A percentile compares a stretch with the other conserved stretches of the same genome.
Conservation (phyloP, 2,797 vertebrate species). For the Sebastes steindachneri region DNA sequence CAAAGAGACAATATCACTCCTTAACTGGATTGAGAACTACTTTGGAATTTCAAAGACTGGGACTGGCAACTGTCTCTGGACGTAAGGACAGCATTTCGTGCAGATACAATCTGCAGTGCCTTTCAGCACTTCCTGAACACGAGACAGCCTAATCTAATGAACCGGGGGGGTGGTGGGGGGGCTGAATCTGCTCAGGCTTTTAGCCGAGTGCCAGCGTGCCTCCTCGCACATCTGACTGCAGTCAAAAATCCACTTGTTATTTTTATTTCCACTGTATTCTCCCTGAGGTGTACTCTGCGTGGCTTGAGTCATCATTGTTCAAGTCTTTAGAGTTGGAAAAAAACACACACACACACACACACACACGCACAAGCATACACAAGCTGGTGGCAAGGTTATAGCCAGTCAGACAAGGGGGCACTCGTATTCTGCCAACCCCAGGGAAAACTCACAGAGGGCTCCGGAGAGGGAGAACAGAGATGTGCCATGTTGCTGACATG, state of each 20-base stretch:
- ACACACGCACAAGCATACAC: conserved; percentile 58
- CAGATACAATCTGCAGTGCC: conserved; percentile 84
- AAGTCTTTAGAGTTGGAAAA: conserved; percentile 80
- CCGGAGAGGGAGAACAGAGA: conserved; percentile 74
- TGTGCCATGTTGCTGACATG: conserved; percentile 83
- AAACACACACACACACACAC: conserved; percentile 23
- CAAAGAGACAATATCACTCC: conserved; percentile 57
- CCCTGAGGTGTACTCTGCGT: conserved; percentile 80
- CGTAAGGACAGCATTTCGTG: conserved; percentile 71
- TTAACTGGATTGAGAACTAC: conserved; percentile 84
- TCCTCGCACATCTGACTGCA: conserved; percentile 71
- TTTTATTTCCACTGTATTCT: conserved; percentile 78
- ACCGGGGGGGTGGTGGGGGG: conserved; percentile 7
- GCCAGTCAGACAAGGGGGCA: conserved; percentile 79
- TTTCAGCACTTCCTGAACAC: conserved; percentile 87
- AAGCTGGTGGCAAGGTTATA: conserved; percentile 88
- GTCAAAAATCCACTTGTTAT: conserved; percentile 81
- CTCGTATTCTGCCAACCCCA: conserved; percentile 84
- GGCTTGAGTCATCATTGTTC: conserved; percentile 86
- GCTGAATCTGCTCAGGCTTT: conserved; percentile 79
- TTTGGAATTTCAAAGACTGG: conserved; percentile 81
- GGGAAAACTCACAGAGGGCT: conserved; percentile 82
- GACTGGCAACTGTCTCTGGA: conserved; percentile 83
- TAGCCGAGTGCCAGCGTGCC: conserved; percentile 75
- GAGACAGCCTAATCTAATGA: conserved; percentile 87